A percentile compares a stretch with the other conserved stretches of the same genome.
These are phyloP conservation scores for Lithophane leautieri DNA, from an alignment of 2,888 invertebrate species.

Conservation along the genomic window DNA sequence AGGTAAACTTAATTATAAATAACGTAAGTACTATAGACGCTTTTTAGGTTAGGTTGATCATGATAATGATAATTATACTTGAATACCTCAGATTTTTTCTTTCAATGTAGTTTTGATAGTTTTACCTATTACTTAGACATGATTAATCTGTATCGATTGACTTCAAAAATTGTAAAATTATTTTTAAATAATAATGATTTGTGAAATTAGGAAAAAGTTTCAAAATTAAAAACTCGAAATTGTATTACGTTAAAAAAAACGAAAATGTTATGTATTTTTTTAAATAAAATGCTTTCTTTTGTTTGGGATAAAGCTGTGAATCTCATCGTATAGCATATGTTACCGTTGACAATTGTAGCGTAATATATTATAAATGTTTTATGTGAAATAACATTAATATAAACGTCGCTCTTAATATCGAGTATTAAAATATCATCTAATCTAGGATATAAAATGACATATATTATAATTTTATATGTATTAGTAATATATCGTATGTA, in stretches of 20 bases:
- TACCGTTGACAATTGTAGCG: constrained; percentile 17
- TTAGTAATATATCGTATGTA: constrained; percentile 5
- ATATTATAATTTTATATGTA: neutral
- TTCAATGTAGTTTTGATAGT: neutral
- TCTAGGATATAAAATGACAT: neutral
- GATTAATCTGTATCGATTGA: neutral
- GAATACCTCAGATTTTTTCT: constrained; percentile 45
- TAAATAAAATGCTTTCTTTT: neutral
- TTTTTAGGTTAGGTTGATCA: constrained; percentile 35
- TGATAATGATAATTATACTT: constrained; percentile 17
- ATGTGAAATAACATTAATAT: neutral
- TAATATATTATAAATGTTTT: neutral
- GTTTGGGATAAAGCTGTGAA: neutral
- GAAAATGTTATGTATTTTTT: neutral
- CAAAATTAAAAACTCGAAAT: no score
- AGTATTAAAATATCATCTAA: constrained; percentile 39
- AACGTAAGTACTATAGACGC: constrained; percentile 34
- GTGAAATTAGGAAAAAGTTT: neutral
- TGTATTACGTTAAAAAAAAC: neutral
- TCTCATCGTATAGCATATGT: constrained; percentile 11
- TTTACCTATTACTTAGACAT: neutral
- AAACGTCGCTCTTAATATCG: constrained; percentile 15
- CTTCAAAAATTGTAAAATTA: neutral
- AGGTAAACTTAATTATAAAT: constrained; percentile 19
- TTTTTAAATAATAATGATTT: neutral